phyloP scores from a whole-genome alignment of 1,140 invertebrate species.

The Ylistrum balloti region DNA sequence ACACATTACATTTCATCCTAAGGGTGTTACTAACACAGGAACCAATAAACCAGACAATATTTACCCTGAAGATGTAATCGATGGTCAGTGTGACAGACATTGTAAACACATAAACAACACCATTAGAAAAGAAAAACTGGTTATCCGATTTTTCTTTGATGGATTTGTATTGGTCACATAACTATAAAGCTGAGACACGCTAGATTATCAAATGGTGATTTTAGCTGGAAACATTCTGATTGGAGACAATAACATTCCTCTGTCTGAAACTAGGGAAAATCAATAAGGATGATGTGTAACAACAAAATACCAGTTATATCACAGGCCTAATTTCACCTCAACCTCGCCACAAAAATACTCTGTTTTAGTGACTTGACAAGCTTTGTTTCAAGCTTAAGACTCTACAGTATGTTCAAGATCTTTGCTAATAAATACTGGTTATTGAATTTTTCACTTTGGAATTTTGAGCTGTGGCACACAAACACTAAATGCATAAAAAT shows the following conservation, averaged over 20 bases:
- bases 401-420: too few relatives aligned
- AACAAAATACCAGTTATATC: conserved; percentile 1
- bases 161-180: not conserved
- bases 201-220: not conserved
- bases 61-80: too few relatives aligned
- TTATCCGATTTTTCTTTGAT: not conserved
- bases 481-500: too few relatives aligned
- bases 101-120: not conserved
- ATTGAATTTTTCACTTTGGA: too few relatives aligned
- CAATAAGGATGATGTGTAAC: not conserved
- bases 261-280: not conserved
- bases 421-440: too few relatives aligned
- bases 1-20: too few relatives aligned
- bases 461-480: too few relatives aligned
- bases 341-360: not conserved
- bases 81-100: not conserved
- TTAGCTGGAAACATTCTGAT: not conserved
- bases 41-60: too few relatives aligned
- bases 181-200: not conserved
- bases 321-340: too few relatives aligned
- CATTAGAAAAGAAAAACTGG: not conserved
- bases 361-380: too few relatives aligned
- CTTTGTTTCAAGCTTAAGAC: too few relatives aligned
- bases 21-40: too few relatives aligned
- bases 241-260: not conserved